Evolutionary conservation across 2,797 vertebrate species (phyloP).

Genomic region (Catharus ustulatus): DNA sequence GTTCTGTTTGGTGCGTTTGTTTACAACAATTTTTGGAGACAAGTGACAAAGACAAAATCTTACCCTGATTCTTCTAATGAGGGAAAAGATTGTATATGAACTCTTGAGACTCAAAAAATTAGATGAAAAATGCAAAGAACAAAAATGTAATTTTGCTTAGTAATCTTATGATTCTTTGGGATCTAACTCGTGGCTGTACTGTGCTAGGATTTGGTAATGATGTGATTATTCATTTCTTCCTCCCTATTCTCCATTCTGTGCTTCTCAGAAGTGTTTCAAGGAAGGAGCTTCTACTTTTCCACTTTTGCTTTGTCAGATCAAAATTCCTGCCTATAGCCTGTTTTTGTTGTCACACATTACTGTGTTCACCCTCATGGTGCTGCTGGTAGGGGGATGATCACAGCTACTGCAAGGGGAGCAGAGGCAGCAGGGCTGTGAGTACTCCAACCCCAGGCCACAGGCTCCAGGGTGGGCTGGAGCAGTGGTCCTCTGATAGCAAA

Average conservation of each 20-base stretch:
- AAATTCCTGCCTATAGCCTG: not conserved
- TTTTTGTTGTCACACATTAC: not conserved
- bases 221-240: not conserved
- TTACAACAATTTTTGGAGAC: not conserved
- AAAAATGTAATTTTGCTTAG: constrained; percentile 20
- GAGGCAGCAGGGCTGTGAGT: not conserved
- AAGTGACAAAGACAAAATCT: not conserved
- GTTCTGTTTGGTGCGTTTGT: not conserved
- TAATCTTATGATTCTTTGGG: not conserved
- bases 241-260: not conserved
- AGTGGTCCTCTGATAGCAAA: not conserved
- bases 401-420: not conserved
- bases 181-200: not conserved
- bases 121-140: not conserved
- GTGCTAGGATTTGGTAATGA: not conserved
- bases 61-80: not conserved
- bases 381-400: not conserved
- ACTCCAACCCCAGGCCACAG: accelerated
- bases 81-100: not conserved
- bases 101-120: not conserved
- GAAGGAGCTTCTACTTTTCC: not conserved
- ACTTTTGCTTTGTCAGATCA: not conserved
- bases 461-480: not conserved
- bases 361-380: not conserved
- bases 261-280: not conserved